A percentile compares a stretch with the other conserved stretches of the same genome.
These are phyloP conservation scores for Rhodeus uyekii DNA, from an alignment of 2,797 vertebrate species.

Conservation along the genomic window DNA sequence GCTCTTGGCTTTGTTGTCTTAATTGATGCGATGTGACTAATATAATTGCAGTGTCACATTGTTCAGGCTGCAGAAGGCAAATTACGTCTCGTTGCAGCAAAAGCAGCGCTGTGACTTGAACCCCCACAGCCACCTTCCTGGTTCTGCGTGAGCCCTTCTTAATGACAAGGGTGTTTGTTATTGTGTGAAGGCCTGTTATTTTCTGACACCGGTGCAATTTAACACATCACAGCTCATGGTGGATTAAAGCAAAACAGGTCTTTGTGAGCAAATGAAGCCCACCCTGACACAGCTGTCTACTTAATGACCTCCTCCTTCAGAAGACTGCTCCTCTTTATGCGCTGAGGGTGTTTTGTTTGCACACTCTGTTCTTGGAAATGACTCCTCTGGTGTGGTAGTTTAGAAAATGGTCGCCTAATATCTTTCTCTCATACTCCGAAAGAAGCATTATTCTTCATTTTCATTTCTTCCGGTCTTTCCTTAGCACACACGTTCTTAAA, in stretches of 20 bases:
- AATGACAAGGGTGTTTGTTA: constrained; percentile 65
- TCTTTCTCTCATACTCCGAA: not conserved
- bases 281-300: constrained; percentile 29
- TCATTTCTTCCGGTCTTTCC: not conserved
- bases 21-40: constrained; percentile 52
- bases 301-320: constrained; percentile 59
- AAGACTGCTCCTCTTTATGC: constrained; percentile 32
- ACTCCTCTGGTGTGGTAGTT: constrained; percentile 22
- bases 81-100: constrained; percentile 43
- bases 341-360: constrained; percentile 32
- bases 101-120: constrained; percentile 5
- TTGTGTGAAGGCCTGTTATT: constrained; percentile 70
- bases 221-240: constrained; percentile 67
- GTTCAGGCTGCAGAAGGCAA: constrained; percentile 56
- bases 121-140: constrained; percentile 14
- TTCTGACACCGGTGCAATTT: constrained; percentile 70
- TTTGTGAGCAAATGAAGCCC: constrained; percentile 60
- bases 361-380: not conserved
- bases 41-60: constrained; percentile 59
- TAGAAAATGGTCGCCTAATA: constrained; percentile 23
- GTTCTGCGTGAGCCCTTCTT: constrained; percentile 51
- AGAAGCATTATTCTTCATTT: constrained; percentile 6
- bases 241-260: constrained; percentile 66
- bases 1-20: constrained; percentile 28
- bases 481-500: not conserved